Evolutionary conservation across 2,113 vertebrate genomes (phyloP).

Genomic region (Poeciliopsis turrubarensis): DNA sequence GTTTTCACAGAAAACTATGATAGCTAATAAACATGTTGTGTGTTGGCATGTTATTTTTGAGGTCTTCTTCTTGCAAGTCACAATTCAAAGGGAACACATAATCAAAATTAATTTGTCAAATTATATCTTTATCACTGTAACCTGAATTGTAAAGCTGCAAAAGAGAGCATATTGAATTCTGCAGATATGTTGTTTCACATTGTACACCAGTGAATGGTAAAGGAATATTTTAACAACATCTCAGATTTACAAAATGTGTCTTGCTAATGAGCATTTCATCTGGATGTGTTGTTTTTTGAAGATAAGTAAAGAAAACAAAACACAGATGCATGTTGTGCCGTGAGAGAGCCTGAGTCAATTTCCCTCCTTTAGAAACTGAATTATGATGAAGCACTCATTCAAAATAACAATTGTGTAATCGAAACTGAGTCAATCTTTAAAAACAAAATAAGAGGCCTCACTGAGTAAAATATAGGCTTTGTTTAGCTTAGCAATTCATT

Average conservation of each 20-base stretch:
- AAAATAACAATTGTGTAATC: neutral
- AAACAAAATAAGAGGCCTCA: neutral
- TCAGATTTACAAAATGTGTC: too few relatives aligned
- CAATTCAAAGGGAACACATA: neutral
- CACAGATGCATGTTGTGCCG: neutral
- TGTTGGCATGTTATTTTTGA: too few relatives aligned
- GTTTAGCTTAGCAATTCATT: conserved; percentile 10
- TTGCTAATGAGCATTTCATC: neutral
- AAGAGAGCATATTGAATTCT: too few relatives aligned
- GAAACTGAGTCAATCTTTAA: neutral
- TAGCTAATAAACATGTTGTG: too few relatives aligned
- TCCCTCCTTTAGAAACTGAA: neutral
- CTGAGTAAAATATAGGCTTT: neutral
- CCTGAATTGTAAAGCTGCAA: neutral
- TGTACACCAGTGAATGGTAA: too few relatives aligned
- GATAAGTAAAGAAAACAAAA: neutral
- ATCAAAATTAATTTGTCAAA: neutral
- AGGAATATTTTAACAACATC: too few relatives aligned
- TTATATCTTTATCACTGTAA: neutral
- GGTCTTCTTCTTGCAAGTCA: neutral
- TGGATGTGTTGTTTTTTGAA: conserved; percentile 6
- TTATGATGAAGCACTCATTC: neutral
- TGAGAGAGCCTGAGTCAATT: neutral
- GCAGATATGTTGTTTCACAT: too few relatives aligned
- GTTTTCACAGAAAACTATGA: too few relatives aligned